A percentile compares a stretch with the other conserved stretches of the same genome.
phyloP scores from a whole-genome alignment of 2,797 vertebrate species.

The Neomorphus geoffroyi region DNA sequence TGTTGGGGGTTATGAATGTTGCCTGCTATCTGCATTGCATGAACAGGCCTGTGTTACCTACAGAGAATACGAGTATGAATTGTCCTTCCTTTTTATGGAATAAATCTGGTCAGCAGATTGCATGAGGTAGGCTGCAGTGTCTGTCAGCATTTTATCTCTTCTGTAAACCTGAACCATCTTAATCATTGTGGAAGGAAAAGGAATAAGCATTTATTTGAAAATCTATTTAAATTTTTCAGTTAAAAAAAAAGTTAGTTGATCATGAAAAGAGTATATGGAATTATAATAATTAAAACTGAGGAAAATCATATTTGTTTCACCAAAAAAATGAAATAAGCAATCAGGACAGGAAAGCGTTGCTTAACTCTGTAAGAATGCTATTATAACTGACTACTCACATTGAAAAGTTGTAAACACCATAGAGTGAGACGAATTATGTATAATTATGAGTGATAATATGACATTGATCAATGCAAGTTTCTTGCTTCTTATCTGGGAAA shows the following conservation, averaged over 20 bases:
- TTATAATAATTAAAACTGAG: background rate
- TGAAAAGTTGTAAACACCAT: background rate
- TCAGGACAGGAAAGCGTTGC: background rate
- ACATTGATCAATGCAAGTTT: background rate
- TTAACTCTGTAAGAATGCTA: conserved; percentile 19
- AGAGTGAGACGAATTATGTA: background rate
- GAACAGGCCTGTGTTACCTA: background rate
- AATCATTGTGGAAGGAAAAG: background rate
- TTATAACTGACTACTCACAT: background rate
- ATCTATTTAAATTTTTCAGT: background rate
- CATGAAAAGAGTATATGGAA: background rate
- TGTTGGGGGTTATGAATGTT: background rate
- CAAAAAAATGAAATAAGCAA: background rate
- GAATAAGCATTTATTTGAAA: background rate
- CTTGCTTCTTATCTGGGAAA: background rate
- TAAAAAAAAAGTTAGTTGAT: background rate
- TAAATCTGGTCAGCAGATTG: background rate
- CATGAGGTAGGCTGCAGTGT: background rate
- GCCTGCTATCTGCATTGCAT: background rate
- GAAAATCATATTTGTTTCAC: conserved; percentile 11
- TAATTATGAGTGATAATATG: background rate
- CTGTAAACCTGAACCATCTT: background rate
- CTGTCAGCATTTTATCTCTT: background rate
- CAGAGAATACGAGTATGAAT: background rate
- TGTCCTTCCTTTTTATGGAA: background rate